Evolutionary conservation across 2,113 vertebrate genomes (phyloP).

Genomic region (Sitta europaea): DNA sequence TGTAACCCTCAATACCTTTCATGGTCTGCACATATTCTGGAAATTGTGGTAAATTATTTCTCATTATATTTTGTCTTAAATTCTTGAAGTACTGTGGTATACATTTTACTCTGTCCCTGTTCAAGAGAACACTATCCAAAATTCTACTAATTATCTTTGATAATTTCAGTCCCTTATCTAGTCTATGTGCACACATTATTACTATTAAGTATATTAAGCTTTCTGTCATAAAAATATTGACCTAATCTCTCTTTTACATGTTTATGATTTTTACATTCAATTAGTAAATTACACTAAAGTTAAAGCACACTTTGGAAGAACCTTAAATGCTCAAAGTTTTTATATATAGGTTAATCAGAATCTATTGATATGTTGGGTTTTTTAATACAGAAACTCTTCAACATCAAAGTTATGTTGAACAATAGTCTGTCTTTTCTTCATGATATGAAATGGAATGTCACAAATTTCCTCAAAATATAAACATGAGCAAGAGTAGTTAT

Average conservation of each 20-base stretch:
- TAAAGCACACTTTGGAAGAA: background rate
- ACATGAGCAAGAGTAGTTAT: background rate
- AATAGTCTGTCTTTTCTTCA: background rate
- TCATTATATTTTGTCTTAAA: background rate
- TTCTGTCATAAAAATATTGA: background rate
- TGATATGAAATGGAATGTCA: background rate
- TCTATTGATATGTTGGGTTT: background rate
- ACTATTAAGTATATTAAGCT: background rate
- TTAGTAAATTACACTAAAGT: background rate
- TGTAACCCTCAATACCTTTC: background rate
- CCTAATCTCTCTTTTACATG: background rate
- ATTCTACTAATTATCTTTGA: background rate
- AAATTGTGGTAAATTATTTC: background rate
- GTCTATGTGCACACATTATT: background rate
- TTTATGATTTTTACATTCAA: background rate
- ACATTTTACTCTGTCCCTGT: background rate
- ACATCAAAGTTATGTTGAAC: background rate
- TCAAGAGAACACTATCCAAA: background rate
- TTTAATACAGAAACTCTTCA: background rate
- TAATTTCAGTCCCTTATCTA: background rate
- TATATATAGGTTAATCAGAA: background rate
- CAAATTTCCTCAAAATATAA: background rate
- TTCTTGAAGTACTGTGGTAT: background rate
- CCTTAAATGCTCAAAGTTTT: background rate
- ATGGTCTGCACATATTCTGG: background rate